These are phyloP conservation scores for Cryptotis parvus DNA, from an alignment of 2,113 vertebrate species.

Conservation along the genomic window DNA sequence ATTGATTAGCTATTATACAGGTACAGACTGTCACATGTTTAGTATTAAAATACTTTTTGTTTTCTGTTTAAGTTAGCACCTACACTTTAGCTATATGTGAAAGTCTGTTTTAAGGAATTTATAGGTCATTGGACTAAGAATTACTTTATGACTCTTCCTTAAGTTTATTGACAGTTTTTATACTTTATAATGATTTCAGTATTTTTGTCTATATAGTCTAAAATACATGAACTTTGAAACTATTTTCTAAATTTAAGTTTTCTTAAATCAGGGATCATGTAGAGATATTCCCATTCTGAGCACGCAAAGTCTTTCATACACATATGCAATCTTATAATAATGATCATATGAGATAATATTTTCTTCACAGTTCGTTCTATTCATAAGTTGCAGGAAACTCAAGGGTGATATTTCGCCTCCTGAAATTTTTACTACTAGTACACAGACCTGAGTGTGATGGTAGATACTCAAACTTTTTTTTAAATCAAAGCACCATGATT, in stretches of 20 bases:
- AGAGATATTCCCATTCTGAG: background rate
- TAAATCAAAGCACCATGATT: too few species aligned
- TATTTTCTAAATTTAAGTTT: constrained; percentile 30
- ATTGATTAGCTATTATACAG: background rate
- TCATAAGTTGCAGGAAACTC: background rate
- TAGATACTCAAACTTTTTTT: too few species aligned
- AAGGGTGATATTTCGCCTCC: background rate
- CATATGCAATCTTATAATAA: background rate
- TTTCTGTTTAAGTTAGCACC: background rate
- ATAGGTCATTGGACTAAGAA: background rate
- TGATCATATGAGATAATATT: background rate
- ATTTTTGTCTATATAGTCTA: background rate
- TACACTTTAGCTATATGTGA: background rate
- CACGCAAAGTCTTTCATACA: background rate
- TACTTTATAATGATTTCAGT: background rate
- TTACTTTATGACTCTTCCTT: background rate
- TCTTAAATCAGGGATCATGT: background rate
- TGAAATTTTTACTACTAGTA: background rate
- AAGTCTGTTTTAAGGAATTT: constrained; percentile 33
- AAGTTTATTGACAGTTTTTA: background rate
- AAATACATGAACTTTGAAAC: background rate
- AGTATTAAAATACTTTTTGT: background rate
- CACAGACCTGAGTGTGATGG: too few species aligned
- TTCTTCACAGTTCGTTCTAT: background rate
- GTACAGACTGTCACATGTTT: background rate